A percentile compares a stretch with the other conserved stretches of the same genome.
Conservation (phyloP, 2,797 vertebrate species). For the Ammospiza maritima region DNA sequence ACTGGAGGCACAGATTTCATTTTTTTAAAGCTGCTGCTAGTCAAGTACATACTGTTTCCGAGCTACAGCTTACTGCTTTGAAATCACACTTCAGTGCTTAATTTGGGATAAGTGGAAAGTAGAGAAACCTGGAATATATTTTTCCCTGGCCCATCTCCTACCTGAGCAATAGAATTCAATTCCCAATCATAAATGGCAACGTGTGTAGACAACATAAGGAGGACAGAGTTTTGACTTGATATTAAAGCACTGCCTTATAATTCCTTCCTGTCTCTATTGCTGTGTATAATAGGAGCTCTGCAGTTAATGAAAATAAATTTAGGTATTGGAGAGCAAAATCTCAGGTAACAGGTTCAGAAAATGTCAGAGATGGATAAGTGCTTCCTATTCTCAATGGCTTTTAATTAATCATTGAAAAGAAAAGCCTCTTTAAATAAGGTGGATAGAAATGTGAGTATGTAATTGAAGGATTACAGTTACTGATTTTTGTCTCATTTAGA, state of each 20-base stretch:
- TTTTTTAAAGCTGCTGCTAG: neutral
- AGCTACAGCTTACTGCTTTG: neutral
- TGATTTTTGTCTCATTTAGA: neutral
- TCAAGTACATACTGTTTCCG: neutral
- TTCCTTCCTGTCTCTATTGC: neutral
- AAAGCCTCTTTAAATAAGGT: neutral
- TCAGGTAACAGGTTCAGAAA: neutral
- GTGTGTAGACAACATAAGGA: neutral
- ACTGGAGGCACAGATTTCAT: neutral
- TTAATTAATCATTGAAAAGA: neutral
- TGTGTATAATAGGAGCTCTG: neutral
- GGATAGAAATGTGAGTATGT: neutral
- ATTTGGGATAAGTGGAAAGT: neutral
- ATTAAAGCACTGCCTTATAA: neutral
- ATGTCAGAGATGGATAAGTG: neutral
- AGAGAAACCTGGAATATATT: neutral
- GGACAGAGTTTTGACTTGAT: neutral
- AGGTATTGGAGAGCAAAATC: neutral
- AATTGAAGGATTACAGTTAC: neutral
- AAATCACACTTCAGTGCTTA: neutral
- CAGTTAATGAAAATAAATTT: neutral
- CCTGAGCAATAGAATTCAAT: neutral
- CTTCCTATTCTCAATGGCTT: neutral
- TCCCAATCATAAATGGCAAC: neutral
- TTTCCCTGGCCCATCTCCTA: neutral